phyloP scores from a whole-genome alignment of 2,113 vertebrate species.

The Zosterops pallidus region DNA sequence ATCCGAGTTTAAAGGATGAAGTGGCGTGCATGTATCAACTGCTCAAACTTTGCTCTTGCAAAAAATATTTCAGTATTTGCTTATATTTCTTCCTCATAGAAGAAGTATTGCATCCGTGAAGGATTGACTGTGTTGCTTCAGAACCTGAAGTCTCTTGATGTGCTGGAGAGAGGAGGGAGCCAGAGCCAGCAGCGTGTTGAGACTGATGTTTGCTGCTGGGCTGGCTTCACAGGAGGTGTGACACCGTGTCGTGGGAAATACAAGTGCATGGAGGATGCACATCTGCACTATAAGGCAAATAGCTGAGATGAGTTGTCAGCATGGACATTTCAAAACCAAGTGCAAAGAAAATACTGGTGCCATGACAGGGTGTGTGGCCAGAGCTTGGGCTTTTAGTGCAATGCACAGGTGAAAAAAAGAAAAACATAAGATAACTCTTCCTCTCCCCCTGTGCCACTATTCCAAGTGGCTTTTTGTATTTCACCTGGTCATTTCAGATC shows the following conservation, averaged over 20 bases:
- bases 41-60: background rate
- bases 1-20: background rate
- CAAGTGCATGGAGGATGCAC: background rate
- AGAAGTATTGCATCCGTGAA: fast-evolving
- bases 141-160: background rate
- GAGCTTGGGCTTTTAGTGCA: background rate
- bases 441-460: background rate
- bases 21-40: no score
- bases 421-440: background rate
- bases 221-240: background rate
- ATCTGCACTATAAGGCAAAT: fast-evolving
- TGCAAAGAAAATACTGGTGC: background rate
- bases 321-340: background rate
- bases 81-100: background rate
- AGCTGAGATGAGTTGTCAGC: background rate
- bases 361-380: background rate
- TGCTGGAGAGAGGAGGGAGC: background rate
- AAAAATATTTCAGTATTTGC: background rate
- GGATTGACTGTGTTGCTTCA: background rate
- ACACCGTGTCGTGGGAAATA: background rate
- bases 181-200: fast-evolving
- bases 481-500: background rate
- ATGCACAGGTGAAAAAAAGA: background rate
- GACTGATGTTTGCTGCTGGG: background rate
- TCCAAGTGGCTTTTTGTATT: background rate